These are phyloP conservation scores for Mobula birostris DNA, from an alignment of 2,113 vertebrate genomes.

Conservation along the genomic window DNA sequence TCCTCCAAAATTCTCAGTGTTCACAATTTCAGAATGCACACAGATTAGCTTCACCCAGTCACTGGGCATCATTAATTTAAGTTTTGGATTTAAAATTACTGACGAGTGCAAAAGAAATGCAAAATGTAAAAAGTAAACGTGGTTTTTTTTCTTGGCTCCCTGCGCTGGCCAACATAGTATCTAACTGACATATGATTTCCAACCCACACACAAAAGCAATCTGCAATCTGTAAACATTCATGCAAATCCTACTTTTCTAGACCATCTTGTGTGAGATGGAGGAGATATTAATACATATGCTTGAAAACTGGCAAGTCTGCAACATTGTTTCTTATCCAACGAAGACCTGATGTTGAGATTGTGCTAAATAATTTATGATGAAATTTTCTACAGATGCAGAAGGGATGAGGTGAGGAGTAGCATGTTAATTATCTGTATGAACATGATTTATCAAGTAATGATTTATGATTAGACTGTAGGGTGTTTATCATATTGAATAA, in stretches of 20 bases:
- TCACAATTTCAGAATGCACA: not conserved
- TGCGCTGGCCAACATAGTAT: not conserved
- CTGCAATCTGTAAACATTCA: constrained; percentile 27
- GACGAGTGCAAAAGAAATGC: not conserved
- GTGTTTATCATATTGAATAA: not conserved
- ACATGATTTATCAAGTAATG: not conserved
- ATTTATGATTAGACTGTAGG: not conserved
- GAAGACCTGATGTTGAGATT: not conserved
- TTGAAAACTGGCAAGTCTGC: constrained; percentile 25
- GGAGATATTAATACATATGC: constrained; percentile 36
- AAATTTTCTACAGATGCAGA: not conserved
- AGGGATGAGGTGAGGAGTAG: not conserved
- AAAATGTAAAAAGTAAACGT: not conserved
- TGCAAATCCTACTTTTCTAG: not conserved
- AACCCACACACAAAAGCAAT: constrained; percentile 34
- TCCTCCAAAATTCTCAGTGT: not conserved
- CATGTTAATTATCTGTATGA: not conserved
- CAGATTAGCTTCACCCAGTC: not conserved
- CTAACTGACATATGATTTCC: constrained; percentile 27
- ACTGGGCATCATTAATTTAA: not conserved
- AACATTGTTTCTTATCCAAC: constrained; percentile 18
- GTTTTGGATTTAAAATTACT: not conserved
- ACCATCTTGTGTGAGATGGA: constrained; percentile 32
- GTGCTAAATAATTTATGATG: constrained; percentile 12
- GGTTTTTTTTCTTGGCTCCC: not conserved